These are phyloP conservation scores for Sepioteuthis lessoniana DNA, from an alignment of 2,888 invertebrate species.

Conservation along the genomic window DNA sequence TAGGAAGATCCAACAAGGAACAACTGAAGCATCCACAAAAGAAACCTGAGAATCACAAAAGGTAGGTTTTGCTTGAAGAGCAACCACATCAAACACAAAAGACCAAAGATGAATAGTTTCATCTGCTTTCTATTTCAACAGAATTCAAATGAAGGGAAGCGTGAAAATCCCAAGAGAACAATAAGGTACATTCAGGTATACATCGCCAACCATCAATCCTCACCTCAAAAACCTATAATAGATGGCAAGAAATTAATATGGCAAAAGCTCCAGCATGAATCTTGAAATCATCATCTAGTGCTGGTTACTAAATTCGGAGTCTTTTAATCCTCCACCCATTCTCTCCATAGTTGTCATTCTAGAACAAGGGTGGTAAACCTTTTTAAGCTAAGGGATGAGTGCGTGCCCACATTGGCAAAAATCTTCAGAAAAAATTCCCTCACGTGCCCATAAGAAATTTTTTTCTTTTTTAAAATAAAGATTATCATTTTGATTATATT, in stretches of 20 bases:
- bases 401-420: too few species aligned
- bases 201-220: background rate
- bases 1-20: background rate
- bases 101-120: background rate
- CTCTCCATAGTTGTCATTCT: too few species aligned
- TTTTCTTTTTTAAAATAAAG: too few species aligned
- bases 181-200: background rate
- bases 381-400: too few species aligned
- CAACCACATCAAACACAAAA: background rate
- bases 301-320: slow-evolving; percentile 5
- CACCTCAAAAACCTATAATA: background rate
- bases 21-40: background rate
- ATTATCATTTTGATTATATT: too few species aligned
- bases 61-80: background rate
- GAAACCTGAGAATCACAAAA: background rate
- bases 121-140: background rate
- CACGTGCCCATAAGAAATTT: too few species aligned
- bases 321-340: background rate
- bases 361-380: too few species aligned
- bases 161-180: background rate
- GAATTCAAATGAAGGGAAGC: background rate
- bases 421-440: too few species aligned
- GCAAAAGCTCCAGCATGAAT: background rate
- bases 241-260: background rate
- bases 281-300: background rate